Evolutionary conservation across 2,113 vertebrate genomes (phyloP).

Genomic region (Phyllopteryx taeniolatus): DNA sequence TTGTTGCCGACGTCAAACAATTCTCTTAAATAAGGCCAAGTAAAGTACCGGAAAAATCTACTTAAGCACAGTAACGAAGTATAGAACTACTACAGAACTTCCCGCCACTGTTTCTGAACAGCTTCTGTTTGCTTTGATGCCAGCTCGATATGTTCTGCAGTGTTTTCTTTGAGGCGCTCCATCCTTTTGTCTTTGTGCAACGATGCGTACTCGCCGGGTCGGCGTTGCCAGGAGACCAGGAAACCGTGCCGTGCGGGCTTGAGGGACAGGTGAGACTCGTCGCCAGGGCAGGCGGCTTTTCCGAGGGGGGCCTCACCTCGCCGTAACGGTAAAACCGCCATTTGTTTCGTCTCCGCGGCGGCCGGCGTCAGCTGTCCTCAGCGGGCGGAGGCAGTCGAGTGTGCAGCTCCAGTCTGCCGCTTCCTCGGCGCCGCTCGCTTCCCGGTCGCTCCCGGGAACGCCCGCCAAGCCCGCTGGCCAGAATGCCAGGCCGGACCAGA

Average conservation of each 20-base stretch:
- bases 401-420: constrained; percentile 76
- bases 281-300: constrained; percentile 57
- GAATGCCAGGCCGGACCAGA: constrained; percentile 36
- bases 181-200: constrained; percentile 54
- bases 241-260: constrained; percentile 9
- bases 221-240: constrained; percentile 51
- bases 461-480: constrained; percentile 5
- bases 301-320: constrained; percentile 34
- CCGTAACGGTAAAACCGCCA: constrained; percentile 60
- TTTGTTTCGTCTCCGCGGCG: constrained; percentile 69
- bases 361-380: constrained; percentile 75
- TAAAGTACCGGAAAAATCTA: background rate
- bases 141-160: background rate
- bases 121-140: background rate
- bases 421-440: constrained; percentile 41
- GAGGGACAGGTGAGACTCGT: constrained; percentile 63
- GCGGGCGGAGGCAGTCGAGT: constrained; percentile 72
- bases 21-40: too few relatives aligned
- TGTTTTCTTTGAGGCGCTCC: constrained; percentile 11
- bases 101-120: background rate
- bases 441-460: constrained; percentile 37
- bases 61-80: background rate
- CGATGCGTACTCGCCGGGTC: constrained; percentile 12
- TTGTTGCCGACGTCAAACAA: too few relatives aligned
- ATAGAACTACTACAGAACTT: background rate